These are phyloP conservation scores for Drosophila eohydei DNA, from an alignment of 2,888 invertebrate species.

Conservation along the genomic window DNA sequence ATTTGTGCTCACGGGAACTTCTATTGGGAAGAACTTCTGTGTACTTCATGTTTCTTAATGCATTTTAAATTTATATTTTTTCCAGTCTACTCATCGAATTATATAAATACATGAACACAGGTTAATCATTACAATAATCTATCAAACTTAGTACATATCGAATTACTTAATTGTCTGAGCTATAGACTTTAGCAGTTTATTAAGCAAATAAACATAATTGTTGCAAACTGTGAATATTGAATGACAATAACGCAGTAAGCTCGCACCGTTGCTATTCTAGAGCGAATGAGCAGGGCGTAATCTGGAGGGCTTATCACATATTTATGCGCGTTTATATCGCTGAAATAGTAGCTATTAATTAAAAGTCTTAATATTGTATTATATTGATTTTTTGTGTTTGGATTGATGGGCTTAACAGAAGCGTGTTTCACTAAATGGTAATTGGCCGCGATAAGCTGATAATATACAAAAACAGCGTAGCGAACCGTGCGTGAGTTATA, in stretches of 20 bases:
- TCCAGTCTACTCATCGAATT: no score
- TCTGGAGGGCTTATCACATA: slow-evolving; percentile 46
- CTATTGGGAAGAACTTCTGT: no score
- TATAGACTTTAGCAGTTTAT: slow-evolving; percentile 13
- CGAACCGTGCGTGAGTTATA: slow-evolving; percentile 37
- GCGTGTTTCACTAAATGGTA: slow-evolving; percentile 40
- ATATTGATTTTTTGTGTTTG: slow-evolving; percentile 64
- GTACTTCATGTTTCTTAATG: no score
- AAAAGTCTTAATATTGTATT: slow-evolving; percentile 59
- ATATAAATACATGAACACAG: neutral
- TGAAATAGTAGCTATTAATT: slow-evolving; percentile 57
- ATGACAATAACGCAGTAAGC: slow-evolving; percentile 32
- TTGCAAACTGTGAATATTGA: slow-evolving; percentile 25
- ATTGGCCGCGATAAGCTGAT: slow-evolving; percentile 65
- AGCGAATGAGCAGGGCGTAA: slow-evolving; percentile 14
- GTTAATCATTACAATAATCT: neutral
- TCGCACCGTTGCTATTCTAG: slow-evolving; percentile 2
- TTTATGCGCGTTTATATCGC: slow-evolving; percentile 53
- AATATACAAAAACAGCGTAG: slow-evolving; percentile 21
- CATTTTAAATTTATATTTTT: no score
- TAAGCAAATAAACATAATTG: slow-evolving; percentile 18
- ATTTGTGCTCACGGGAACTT: no score
- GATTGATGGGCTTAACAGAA: slow-evolving; percentile 51
- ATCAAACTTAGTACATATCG: neutral
- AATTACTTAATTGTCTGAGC: neutral